Conservation (phyloP, 2,797 vertebrate species). For the Galaxias olidus region DNA sequence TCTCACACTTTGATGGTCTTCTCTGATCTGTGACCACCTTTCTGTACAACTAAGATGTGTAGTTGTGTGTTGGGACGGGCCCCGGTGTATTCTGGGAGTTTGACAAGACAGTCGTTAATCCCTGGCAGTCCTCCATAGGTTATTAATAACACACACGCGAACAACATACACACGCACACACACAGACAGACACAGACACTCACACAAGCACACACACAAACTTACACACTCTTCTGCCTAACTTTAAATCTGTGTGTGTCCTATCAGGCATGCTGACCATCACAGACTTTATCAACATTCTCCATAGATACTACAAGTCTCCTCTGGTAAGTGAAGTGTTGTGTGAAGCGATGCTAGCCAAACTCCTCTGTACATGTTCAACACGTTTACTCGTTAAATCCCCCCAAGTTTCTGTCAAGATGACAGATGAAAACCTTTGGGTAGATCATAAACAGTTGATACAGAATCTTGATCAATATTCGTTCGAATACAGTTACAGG, state of each 20-base stretch:
- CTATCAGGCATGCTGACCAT: slow-evolving; percentile 95
- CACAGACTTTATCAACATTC: slow-evolving; percentile 98
- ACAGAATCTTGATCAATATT: no score
- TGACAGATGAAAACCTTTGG: no score
- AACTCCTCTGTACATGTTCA: no score
- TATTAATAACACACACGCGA: slow-evolving; percentile 5
- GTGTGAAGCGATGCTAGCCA: no score
- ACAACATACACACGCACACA: neutral
- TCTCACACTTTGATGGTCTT: no score
- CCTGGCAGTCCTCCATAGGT: neutral
- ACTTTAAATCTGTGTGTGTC: slow-evolving; percentile 18
- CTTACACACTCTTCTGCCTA: slow-evolving; percentile 11
- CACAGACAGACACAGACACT: neutral
- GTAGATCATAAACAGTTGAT: no score
- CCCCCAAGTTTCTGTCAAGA: no score
- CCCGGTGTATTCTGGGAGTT: neutral
- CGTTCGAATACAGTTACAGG: no score
- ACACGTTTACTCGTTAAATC: no score
- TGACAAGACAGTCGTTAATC: neutral
- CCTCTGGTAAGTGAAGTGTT: slow-evolving; percentile 81
- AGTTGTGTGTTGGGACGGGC: no score
- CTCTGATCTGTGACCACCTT: no score
- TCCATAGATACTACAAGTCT: slow-evolving; percentile 95
- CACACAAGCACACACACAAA: neutral
- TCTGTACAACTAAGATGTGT: no score